Evolutionary conservation across 23 tunicate genomes (phyloP).

Genomic region (Ciona savignyi): DNA sequence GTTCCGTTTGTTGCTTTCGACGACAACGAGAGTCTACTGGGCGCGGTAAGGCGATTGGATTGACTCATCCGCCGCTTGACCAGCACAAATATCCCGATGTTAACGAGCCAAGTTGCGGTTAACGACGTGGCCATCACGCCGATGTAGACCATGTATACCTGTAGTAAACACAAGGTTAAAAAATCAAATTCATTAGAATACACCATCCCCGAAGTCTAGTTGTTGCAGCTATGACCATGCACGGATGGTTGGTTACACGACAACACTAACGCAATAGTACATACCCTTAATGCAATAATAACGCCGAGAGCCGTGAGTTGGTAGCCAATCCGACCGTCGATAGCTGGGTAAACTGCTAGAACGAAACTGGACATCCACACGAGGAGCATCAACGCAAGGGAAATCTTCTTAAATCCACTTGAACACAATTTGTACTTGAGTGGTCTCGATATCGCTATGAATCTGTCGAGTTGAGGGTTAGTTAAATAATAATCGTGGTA

Average conservation of each 20-base stretch:
- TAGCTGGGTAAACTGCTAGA: slow-evolving; percentile 16
- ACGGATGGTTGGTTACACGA: too few relatives aligned
- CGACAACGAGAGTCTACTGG: not conserved
- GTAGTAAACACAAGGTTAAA: too few relatives aligned
- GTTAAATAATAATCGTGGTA: slow-evolving; percentile 13
- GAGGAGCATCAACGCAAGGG: not conserved
- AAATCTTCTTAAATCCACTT: not conserved
- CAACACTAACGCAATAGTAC: too few relatives aligned
- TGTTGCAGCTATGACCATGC: too few relatives aligned
- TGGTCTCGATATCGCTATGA: not conserved
- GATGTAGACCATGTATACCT: not conserved
- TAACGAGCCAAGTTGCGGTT: not conserved
- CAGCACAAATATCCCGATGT: not conserved
- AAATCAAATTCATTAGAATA: too few relatives aligned
- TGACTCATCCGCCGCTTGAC: not conserved
- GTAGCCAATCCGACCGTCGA: slow-evolving; percentile 8
- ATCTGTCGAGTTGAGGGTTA: not conserved
- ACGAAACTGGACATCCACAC: slow-evolving; percentile 19
- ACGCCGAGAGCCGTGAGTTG: slow-evolving; percentile 39
- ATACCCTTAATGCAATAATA: slow-evolving; percentile 34
- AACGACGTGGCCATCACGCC: not conserved
- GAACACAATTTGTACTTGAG: not conserved
- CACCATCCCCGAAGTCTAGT: too few relatives aligned
- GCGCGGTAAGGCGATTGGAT: not conserved
- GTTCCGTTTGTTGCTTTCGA: not conserved